Percentiles rank a stretch among this genome's conserved stretches.
These are phyloP conservation scores for Oscheius onirici DNA, from an alignment of 2,888 invertebrate genomes.

Conservation along the genomic window DNA sequence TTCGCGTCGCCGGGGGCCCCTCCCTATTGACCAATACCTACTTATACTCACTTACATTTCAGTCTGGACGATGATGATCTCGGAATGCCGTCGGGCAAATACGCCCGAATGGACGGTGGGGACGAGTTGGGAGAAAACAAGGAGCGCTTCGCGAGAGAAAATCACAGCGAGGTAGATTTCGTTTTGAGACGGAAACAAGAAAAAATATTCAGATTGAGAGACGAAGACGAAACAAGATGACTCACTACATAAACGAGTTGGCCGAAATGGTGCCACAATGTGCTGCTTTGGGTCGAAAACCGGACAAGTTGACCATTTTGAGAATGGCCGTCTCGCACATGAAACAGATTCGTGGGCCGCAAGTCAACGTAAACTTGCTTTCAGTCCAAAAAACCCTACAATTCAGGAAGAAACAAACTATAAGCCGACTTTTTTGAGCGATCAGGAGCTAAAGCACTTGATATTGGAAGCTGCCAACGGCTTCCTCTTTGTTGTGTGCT, in stretches of 20 bases:
- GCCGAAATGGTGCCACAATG: conserved; percentile 98
- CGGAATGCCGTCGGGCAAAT: conserved; percentile 59
- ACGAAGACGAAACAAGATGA: conserved; percentile 98
- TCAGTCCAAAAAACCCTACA: not conserved
- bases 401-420: conserved; percentile 80
- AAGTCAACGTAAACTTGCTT: conserved; percentile 78
- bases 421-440: conserved; percentile 97
- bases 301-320: conserved; percentile 97
- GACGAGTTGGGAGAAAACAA: conserved; percentile 58
- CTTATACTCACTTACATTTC: conserved; percentile 25
- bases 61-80: conserved; percentile 55
- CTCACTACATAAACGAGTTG: conserved; percentile 97
- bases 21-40: not conserved
- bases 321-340: conserved; percentile 99
- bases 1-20: not conserved
- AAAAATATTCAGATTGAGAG: conserved; percentile 83
- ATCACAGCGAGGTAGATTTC: conserved; percentile 62
- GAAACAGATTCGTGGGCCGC: conserved; percentile 81
- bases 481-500: conserved; percentile 93
- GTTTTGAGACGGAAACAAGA: not conserved
- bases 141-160: conserved; percentile 69
- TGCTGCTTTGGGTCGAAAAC: conserved; percentile 94
- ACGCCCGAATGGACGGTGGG: conserved; percentile 56
- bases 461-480: conserved; percentile 99
- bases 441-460: conserved; percentile 97